Evolutionary conservation across 1,140 invertebrate genomes (phyloP).

Genomic region (Lutraria rhynchaena): DNA sequence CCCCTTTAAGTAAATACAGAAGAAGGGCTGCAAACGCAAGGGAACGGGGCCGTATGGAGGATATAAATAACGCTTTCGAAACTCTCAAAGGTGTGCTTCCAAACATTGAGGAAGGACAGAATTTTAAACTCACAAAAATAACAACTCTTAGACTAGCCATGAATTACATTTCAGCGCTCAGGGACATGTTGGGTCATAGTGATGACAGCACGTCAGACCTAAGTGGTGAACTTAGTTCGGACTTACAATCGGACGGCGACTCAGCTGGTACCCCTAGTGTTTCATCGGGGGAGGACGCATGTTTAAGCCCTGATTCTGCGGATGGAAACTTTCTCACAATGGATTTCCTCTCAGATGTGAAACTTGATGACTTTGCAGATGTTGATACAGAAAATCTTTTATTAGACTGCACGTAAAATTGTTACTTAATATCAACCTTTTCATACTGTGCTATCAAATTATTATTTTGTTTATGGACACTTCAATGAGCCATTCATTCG

Average conservation of each 20-base stretch:
- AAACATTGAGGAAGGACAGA: conserved; percentile 70
- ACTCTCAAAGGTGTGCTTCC: conserved; percentile 90
- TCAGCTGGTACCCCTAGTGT: conserved; percentile 42
- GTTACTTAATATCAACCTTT: neutral
- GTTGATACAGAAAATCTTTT: conserved; percentile 52
- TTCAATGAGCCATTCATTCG: too few species aligned
- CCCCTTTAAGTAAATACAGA: conserved; percentile 94
- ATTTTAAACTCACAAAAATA: conserved; percentile 93
- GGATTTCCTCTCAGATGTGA: conserved; percentile 55
- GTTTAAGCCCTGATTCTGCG: conserved; percentile 56
- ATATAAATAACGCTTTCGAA: conserved; percentile 94
- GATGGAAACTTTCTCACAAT: conserved; percentile 56
- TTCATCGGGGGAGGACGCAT: conserved; percentile 46
- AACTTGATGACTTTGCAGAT: conserved; percentile 52
- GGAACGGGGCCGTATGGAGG: conserved; percentile 92
- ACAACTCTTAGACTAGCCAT: conserved; percentile 93
- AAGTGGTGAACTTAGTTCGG: conserved; percentile 34
- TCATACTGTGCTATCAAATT: conserved; percentile 26
- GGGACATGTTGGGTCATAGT: conserved; percentile 81
- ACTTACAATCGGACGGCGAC: conserved; percentile 50
- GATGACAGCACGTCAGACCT: conserved; percentile 34
- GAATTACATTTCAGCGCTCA: conserved; percentile 90
- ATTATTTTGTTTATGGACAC: too few species aligned
- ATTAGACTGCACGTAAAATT: conserved; percentile 50
- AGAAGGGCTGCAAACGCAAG: conserved; percentile 94